Percentiles rank a stretch among this genome's conserved stretches.
phyloP scores from a whole-genome alignment of 2,797 vertebrate genomes.

The Gymnocypris eckloni region DNA sequence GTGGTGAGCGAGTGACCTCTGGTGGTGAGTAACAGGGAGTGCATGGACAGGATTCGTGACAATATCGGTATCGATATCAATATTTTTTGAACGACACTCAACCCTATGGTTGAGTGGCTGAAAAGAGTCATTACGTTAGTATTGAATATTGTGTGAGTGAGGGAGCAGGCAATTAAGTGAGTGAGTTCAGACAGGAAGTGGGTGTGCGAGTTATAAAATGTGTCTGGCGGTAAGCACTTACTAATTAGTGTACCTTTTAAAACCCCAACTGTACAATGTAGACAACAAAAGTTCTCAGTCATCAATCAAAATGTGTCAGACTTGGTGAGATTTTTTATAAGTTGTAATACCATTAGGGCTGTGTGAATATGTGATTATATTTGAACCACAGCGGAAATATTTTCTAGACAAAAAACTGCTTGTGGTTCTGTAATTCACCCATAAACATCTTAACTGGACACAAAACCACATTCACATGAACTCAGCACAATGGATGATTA shows the following conservation, averaged over 20 bases:
- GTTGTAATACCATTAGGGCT: slow-evolving; percentile 25
- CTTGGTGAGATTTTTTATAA: slow-evolving; percentile 23
- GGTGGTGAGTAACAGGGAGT: too few relatives aligned
- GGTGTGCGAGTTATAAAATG: slow-evolving; percentile 87
- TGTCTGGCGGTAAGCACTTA: slow-evolving; percentile 70
- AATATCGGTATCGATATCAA: not conserved
- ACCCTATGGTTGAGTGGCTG: not conserved
- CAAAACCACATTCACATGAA: slow-evolving; percentile 38
- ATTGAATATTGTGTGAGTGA: slow-evolving; percentile 56
- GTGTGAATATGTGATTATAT: slow-evolving; percentile 42
- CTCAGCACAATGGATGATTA: slow-evolving; percentile 19
- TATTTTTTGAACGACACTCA: too few relatives aligned
- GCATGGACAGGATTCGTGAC: too few relatives aligned
- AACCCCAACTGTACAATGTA: slow-evolving; percentile 46
- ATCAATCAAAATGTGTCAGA: slow-evolving; percentile 27
- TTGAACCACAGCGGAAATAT: slow-evolving; percentile 31
- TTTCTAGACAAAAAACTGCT: slow-evolving; percentile 7
- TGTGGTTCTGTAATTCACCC: slow-evolving; percentile 23
- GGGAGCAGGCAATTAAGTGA: slow-evolving; percentile 37
- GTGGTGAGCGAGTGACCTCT: too few relatives aligned
- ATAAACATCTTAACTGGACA: slow-evolving; percentile 17
- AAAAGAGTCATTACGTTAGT: not conserved
- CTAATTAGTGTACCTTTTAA: slow-evolving; percentile 73
- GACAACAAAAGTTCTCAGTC: slow-evolving; percentile 60
- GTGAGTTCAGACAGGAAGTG: slow-evolving; percentile 72